Percentiles rank a stretch among this genome's conserved stretches.
Evolutionary conservation across 2,888 invertebrate species (phyloP).

Genomic region (Pomacea canaliculata): DNA sequence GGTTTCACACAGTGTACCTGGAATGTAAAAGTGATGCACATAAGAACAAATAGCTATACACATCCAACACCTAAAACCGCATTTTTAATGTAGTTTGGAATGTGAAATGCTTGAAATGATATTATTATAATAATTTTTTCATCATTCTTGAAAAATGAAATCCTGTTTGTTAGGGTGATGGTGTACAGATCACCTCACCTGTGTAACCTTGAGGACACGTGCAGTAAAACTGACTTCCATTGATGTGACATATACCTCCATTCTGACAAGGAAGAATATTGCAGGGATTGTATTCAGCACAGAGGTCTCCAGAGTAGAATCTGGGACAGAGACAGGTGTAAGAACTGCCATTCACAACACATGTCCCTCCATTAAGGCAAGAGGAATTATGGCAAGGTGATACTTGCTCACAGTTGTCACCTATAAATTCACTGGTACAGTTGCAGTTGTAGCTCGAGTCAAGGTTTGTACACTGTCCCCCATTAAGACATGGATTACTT

Average conservation of each 20-base stretch:
- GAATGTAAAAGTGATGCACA: background rate
- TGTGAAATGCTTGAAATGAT: too few relatives aligned
- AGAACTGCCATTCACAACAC: slow-evolving; percentile 34
- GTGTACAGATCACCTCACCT: slow-evolving; percentile 17
- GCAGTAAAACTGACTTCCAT: slow-evolving; percentile 29
- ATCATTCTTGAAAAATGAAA: too few relatives aligned
- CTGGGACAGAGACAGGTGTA: slow-evolving; percentile 47
- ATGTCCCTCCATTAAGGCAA: slow-evolving; percentile 52
- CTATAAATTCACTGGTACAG: slow-evolving; percentile 29
- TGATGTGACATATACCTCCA: slow-evolving; percentile 45
- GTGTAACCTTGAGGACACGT: slow-evolving; percentile 22
- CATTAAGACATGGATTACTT: slow-evolving; percentile 45
- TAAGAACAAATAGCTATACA: too few relatives aligned
- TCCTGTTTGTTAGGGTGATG: too few relatives aligned
- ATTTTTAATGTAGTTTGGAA: too few relatives aligned
- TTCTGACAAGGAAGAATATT: slow-evolving; percentile 47
- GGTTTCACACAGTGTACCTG: slow-evolving; percentile 8
- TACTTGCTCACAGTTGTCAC: slow-evolving; percentile 35
- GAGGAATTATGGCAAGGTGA: slow-evolving; percentile 38
- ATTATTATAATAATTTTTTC: too few relatives aligned
- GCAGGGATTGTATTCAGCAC: slow-evolving; percentile 45
- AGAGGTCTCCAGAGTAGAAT: slow-evolving; percentile 46
- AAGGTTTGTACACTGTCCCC: slow-evolving; percentile 38
- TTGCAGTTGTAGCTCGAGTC: slow-evolving; percentile 34
- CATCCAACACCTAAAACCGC: too few relatives aligned